Percentiles rank a stretch among this genome's conserved stretches.
Conservation (phyloP, 2,113 vertebrate genomes). For the Sorex araneus region DNA sequence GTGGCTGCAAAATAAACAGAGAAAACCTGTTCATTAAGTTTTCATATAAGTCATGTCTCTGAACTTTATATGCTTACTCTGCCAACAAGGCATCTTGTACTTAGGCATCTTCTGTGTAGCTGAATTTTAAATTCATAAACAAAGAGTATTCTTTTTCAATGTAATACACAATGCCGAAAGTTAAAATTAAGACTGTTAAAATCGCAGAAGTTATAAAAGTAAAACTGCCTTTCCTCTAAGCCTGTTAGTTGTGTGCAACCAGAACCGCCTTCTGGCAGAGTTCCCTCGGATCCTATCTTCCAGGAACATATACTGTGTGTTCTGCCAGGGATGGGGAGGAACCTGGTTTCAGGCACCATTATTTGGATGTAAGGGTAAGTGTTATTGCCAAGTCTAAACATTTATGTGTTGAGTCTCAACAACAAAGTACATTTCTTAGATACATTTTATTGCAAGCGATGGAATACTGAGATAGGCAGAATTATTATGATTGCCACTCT, state of each 20-base stretch:
- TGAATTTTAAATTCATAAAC: conserved; percentile 2
- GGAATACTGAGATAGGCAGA: background rate
- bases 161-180: background rate
- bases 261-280: conserved; percentile 8
- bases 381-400: conserved; percentile 67
- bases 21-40: background rate
- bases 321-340: conserved; percentile 62
- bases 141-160: background rate
- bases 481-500: background rate
- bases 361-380: conserved; percentile 55
- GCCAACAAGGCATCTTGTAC: background rate
- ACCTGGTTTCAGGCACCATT: conserved; percentile 21
- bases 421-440: background rate
- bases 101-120: background rate
- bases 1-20: too few species aligned
- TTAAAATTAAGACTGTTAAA: conserved; percentile 13
- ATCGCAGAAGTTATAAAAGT: background rate
- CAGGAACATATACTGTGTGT: conserved; percentile 54
- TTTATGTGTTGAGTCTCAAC: conserved; percentile 49
- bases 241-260: background rate
- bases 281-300: background rate
- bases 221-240: background rate
- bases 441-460: conserved; percentile 11
- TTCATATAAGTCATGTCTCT: background rate
- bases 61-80: background rate